A percentile compares a stretch with the other conserved stretches of the same genome.
Evolutionary conservation across 2,113 vertebrate species (phyloP).

Genomic region (Zosterops lateralis): DNA sequence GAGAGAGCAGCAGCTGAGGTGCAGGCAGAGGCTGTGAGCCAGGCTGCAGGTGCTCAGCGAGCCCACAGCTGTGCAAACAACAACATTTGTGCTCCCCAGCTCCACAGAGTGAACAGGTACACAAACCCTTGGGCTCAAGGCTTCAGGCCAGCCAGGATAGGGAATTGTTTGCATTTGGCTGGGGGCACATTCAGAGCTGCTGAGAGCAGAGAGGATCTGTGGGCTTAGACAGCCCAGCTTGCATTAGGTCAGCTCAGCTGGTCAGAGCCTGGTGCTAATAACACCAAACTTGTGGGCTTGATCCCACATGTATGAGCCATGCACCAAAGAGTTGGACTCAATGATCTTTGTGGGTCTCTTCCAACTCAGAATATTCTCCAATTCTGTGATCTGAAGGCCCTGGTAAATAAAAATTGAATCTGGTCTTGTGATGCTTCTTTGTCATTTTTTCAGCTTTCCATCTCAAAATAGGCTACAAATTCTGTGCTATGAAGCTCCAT

Average conservation of each 20-base stretch:
- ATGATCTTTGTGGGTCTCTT: not conserved
- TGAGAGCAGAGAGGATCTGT: not conserved
- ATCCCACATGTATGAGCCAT: not conserved
- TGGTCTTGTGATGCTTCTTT: not conserved
- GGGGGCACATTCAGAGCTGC: not conserved
- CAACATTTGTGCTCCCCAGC: not conserved
- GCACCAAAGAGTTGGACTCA: not conserved
- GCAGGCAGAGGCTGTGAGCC: not conserved
- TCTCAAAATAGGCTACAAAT: not conserved
- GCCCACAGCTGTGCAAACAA: slow-evolving; percentile 37
- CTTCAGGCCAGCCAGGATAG: not conserved
- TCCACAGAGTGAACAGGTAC: not conserved
- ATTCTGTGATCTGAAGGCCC: not conserved
- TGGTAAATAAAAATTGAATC: not conserved
- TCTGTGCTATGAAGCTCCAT: not conserved
- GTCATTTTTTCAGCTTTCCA: not conserved
- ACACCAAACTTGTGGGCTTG: not conserved
- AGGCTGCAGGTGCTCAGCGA: not conserved
- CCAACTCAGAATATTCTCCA: accelerated
- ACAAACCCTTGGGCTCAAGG: not conserved
- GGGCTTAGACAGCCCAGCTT: not conserved
- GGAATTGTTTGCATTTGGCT: not conserved
- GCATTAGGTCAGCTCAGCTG: not conserved
- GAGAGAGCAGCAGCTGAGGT: not conserved
- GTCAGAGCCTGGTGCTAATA: not conserved